A percentile compares a stretch with the other conserved stretches of the same genome.
phyloP scores from a whole-genome alignment of 2,113 vertebrate species.

The Australoheros scitulus region DNA sequence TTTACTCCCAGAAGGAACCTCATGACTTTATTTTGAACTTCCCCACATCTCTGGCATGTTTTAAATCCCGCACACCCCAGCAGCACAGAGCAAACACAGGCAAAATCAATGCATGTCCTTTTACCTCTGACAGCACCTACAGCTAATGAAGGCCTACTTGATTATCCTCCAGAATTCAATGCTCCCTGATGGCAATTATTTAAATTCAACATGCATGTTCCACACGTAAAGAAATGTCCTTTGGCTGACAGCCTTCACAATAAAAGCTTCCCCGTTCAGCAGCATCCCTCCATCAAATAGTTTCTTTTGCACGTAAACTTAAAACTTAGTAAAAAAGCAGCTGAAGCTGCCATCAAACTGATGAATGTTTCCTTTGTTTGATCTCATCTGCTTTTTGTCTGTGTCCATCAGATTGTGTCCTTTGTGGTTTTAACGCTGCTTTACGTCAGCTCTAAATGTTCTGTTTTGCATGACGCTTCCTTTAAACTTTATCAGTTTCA shows the following conservation, averaged over 20 bases:
- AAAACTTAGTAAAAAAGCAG: not conserved
- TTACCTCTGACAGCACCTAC: not conserved
- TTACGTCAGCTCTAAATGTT: not conserved
- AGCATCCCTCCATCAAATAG: not conserved
- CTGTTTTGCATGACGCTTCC: not conserved
- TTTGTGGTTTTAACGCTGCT: not conserved
- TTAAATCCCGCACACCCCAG: not conserved
- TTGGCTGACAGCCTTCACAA: not conserved
- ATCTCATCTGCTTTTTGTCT: not conserved
- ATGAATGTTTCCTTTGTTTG: not conserved
- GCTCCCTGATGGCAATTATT: not conserved
- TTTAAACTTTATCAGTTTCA: not conserved
- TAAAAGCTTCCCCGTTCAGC: not conserved
- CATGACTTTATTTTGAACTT: not conserved
- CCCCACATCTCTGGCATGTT: not conserved
- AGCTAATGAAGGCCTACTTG: not conserved
- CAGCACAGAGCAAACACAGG: not conserved
- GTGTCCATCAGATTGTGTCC: not conserved
- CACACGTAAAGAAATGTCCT: not conserved
- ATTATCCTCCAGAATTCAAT: constrained; percentile 37
- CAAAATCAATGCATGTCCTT: not conserved
- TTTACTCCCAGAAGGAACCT: not conserved
- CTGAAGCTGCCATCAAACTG: not conserved
- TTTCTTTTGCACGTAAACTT: not conserved
- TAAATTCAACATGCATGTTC: not conserved